Evolutionary conservation across 1,140 invertebrate species (phyloP).

Genomic region (Hycleus phaleratus): DNA sequence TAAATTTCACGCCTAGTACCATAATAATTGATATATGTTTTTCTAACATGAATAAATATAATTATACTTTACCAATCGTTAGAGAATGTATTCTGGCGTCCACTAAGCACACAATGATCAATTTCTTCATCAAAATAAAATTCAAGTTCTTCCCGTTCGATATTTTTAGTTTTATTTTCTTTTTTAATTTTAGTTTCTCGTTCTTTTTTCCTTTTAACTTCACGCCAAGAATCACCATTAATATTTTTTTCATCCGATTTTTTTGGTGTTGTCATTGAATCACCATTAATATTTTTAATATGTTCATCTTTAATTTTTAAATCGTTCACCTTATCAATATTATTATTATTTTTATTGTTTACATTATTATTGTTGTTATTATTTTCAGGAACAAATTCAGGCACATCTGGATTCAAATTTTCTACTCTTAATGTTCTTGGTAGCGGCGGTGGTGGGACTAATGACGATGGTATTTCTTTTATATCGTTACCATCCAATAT

Average conservation of each 20-base stretch:
- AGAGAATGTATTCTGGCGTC: constrained; percentile 77
- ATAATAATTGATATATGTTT: too few species aligned
- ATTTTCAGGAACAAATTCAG: constrained; percentile 66
- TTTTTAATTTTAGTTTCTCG: constrained; percentile 40
- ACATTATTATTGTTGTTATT: constrained; percentile 14
- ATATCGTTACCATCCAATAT: constrained; percentile 52
- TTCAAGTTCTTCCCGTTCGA: constrained; percentile 78
- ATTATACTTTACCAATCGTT: constrained; percentile 45
- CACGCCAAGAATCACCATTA: constrained; percentile 28
- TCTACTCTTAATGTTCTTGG: constrained; percentile 44
- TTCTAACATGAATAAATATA: too few species aligned
- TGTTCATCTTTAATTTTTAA: constrained; percentile 8
- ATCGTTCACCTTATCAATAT: constrained; percentile 15
- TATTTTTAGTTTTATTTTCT: constrained; percentile 34
- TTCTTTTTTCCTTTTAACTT: constrained; percentile 36
- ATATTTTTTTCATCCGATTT: constrained; percentile 17
- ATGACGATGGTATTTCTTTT: constrained; percentile 49
- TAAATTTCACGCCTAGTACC: too few species aligned
- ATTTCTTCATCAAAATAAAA: constrained; percentile 97
- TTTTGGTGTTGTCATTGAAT: constrained; percentile 10
- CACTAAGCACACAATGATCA: constrained; percentile 59
- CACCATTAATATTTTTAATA: not conserved
- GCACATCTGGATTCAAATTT: constrained; percentile 72
- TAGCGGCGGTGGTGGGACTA: constrained; percentile 58
- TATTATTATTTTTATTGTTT: constrained; percentile 8